phyloP scores from a whole-genome alignment of 2,113 vertebrate species.

The Ginglymostoma cirratum region DNA sequence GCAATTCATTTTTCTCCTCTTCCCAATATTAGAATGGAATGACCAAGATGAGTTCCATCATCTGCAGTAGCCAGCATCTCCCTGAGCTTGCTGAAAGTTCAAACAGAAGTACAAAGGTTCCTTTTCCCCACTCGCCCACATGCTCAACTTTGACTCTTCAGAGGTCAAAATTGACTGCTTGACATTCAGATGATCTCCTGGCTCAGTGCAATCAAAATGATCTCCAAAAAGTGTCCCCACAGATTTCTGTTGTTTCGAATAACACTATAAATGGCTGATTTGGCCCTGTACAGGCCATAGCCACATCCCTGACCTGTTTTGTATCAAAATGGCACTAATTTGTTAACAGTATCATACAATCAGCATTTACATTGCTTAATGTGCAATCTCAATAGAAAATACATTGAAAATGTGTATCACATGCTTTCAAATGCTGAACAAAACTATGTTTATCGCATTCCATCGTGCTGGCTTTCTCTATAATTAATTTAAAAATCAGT shows the following conservation, averaged over 20 bases:
- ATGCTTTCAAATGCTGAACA: not conserved
- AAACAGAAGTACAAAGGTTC: not conserved
- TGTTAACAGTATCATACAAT: not conserved
- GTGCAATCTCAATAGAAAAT: not conserved
- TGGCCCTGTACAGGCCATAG: not conserved
- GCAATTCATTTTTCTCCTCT: not conserved
- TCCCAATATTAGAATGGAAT: not conserved
- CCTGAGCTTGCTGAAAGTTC: not conserved
- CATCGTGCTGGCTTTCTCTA: not conserved
- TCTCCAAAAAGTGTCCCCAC: not conserved
- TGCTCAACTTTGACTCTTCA: too few species aligned
- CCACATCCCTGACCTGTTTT: too few species aligned
- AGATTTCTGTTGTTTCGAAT: not conserved
- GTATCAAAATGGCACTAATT: not conserved
- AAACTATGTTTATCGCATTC: not conserved
- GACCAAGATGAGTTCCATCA: not conserved
- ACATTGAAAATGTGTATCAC: not conserved
- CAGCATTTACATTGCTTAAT: not conserved
- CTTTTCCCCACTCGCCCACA: too few species aligned
- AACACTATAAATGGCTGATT: not conserved
- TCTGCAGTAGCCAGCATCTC: not conserved
- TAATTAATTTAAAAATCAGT: not conserved
- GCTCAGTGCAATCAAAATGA: not conserved
- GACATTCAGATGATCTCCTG: too few species aligned
- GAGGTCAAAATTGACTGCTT: too few species aligned